Base-by-base conservation (phyloP, 2,113 vertebrate species). In the Poeciliopsis retropinna region DNA sequence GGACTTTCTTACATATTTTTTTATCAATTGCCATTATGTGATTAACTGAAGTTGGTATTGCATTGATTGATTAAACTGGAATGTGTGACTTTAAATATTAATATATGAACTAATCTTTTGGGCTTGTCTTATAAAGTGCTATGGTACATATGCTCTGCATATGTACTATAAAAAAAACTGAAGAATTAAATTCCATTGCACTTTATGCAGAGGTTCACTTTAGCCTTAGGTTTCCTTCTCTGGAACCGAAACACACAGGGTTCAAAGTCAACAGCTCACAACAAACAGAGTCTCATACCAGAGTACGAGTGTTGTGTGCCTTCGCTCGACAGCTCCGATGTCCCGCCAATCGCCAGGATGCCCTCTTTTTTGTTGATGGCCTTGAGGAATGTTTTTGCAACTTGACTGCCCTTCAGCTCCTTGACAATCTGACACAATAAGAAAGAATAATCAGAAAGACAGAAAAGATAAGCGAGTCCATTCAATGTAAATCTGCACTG, bases 361-460 rank as follows among this genome's bases (percentile, higher is more conserved):
- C 97, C 97, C 76, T 98, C 97, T 91, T 98, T 99, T 73, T 95
- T 95, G 92, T 99, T 99, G 91, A 99, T 98, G 60, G 94, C 97
- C 86, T 96, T 97, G 34, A 97, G 92, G 92, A 99, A 99, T 0
- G 95, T 97, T 90, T 99, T 99, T 1, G 97, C 97, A 0, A 98
- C 94, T 72, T 98, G 94, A 0, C 95, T 96, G 90, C 95, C 97
- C 87, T 95, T 98, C 78, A 98, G 92, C 47, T 98, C 96, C 83
- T 97, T 96, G 84, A 98, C 95, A 83, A 99, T 96, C 98, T 99
- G 25, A 64, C 78, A 84, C 9, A 15, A 73, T 12, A 78, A 54
- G 73, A 14, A 27, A 25, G 2, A 57, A 57, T 1, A n/a, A 57
- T 47, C 44, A 47, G 44, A 17, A 47, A 17, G 41, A 44, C 15